Percentiles rank a stretch among this genome's conserved stretches.
phyloP scores from a whole-genome alignment of 2,888 invertebrate species.

The Tinea semifulvella region DNA sequence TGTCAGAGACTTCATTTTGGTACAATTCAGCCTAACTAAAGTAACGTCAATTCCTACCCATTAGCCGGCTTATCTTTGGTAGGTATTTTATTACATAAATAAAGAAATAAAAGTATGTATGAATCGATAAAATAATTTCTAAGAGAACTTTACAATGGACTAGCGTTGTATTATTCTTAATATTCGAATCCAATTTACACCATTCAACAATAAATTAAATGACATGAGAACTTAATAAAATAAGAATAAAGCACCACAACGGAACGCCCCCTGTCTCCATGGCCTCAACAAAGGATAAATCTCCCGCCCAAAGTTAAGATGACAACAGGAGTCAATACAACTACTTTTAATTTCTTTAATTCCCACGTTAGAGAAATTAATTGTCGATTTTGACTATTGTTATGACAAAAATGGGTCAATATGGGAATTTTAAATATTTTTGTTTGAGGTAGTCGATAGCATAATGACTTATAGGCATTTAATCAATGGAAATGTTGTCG shows the following conservation, averaged over 20 bases:
- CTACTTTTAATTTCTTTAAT: conserved; percentile 46
- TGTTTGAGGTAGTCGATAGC: conserved; percentile 54
- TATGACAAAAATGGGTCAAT: conserved; percentile 62
- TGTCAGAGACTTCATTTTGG: too few relatives aligned
- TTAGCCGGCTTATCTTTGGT: too few relatives aligned
- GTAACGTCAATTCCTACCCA: too few relatives aligned
- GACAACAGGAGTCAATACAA: conserved; percentile 47
- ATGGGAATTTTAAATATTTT: conserved; percentile 35
- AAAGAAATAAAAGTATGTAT: too few relatives aligned
- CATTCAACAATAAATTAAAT: too few relatives aligned
- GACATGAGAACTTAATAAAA: conserved; percentile 22
- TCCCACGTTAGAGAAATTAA: conserved; percentile 57
- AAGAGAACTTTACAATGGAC: background rate
- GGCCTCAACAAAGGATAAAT: conserved; percentile 17
- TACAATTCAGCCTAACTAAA: too few relatives aligned
- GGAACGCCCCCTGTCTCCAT: conserved; percentile 26
- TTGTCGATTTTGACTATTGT: conserved; percentile 50
- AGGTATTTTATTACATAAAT: too few relatives aligned
- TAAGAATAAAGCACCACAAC: conserved; percentile 32
- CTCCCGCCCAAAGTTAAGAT: conserved; percentile 41
- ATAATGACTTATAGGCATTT: conserved; percentile 53
- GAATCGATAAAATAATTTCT: too few relatives aligned
- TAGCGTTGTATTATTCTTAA: background rate
- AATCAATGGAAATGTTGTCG: conserved; percentile 53
- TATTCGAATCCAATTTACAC: conserved; percentile 15